Evolutionary conservation across 2,797 vertebrate species (phyloP), one percentile per base, ranked within the genome.

Genomic region (Diplodus puntazzo): DNA sequence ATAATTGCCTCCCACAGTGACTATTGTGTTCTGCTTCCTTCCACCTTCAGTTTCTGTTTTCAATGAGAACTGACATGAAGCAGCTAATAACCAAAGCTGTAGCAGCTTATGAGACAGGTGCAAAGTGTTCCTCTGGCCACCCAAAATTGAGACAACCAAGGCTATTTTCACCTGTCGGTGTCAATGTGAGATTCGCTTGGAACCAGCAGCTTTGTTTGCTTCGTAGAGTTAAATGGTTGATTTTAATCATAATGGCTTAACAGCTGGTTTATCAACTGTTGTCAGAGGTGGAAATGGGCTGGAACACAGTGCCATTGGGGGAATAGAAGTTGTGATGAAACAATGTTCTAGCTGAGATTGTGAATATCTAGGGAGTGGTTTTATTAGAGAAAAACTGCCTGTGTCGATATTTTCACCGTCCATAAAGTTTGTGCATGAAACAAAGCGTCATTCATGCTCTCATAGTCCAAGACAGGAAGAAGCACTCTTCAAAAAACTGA

Each of bases 231-330:
- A 77, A 65, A 62, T 84, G 52, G 49, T 64, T 0, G 23, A 77
- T 67, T 65, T 62, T 74, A 69, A 83, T 80, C 50, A 75, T 78
- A 77, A 67, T 61, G 61, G 21, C 2, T 9, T 61, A 77, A 61
- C 79, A 85, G 68, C 25, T 85, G 78, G 68, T 84, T 82, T 80
- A 43, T 61, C 34, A 81, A 55, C 53, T 77, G 77, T 67, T 77
- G 50, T 80, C 77, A 73, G 75, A 53, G 77, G 79, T 79, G 66
- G 46, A 77, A 82, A 84, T 84, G 73, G 63, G 43, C 81, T 74
- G 80, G 65, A 85, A 85, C 23, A 5, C 61, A 45, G 17, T 0
- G 39, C 21, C 8, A 0, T 0, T 55, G 11, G 45, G 27, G 66
- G 53, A 78, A 43, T 55, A 39, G 58, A 80, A 74, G 30, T 49